Conservation (phyloP, 2,113 vertebrate species). For the Edolisoma coerulescens region DNA sequence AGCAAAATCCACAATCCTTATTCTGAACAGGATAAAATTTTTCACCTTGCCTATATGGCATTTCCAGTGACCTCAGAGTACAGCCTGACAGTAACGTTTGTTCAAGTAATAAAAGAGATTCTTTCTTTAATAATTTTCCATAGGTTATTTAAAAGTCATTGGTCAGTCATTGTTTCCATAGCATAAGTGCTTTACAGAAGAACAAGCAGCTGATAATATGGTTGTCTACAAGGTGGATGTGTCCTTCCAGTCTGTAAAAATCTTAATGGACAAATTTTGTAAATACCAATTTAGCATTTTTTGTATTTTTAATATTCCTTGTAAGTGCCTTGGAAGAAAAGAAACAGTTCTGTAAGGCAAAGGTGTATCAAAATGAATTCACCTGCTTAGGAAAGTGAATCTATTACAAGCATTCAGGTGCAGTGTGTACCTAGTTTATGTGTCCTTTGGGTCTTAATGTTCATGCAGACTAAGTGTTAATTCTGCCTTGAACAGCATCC, state of each 20-base stretch:
- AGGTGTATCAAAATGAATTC: neutral
- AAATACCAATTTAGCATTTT: constrained; percentile 5
- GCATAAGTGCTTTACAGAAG: constrained; percentile 41
- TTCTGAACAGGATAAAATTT: constrained; percentile 14
- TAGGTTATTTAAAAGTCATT: constrained; percentile 51
- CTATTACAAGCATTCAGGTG: neutral
- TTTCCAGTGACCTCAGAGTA: constrained; percentile 60
- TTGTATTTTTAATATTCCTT: neutral
- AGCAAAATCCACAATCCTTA: neutral
- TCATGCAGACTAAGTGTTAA: neutral
- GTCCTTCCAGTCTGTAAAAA: constrained; percentile 30
- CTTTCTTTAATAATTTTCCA: constrained; percentile 57
- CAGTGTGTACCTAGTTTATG: neutral
- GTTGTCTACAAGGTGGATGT: constrained; percentile 15
- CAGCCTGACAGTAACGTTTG: constrained; percentile 27
- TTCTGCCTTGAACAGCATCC: neutral
- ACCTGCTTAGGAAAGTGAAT: neutral
- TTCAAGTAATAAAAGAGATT: constrained; percentile 46
- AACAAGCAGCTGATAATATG: constrained; percentile 3
- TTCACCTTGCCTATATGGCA: neutral
- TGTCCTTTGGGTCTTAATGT: neutral
- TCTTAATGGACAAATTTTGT: neutral
- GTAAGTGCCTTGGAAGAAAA: neutral
- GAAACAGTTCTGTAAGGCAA: neutral
- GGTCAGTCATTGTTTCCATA: constrained; percentile 58